Base-by-base conservation (phyloP, 2,113 vertebrate species). In the Struthio camelus region DNA sequence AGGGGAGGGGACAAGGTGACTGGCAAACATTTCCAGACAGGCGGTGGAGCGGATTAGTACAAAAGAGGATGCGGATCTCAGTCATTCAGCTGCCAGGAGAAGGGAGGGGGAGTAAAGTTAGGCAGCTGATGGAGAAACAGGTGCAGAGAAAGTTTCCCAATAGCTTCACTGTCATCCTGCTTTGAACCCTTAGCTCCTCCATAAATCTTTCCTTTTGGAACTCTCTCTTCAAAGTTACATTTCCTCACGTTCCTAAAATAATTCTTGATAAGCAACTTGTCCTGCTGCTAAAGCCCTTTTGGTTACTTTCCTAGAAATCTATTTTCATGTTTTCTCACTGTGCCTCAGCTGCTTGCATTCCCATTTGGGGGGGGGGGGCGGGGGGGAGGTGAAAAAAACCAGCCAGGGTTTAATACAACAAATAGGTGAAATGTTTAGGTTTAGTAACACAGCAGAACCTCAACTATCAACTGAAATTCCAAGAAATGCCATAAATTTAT, bases 121-220 rank as follows among this genome's bases (percentile, higher is more conserved):
- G 25, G 87, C 97, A 96, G 95, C 91, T 97, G 96, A 87, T 93
- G 65, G 64, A 96, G 95, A 88, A 95, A 96, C 97, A 97, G 97
- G 97, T 97, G 96, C 82, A 71, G 90, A 71, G 96, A 91, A 83
- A 76, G 91, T 94, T 95, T 97, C 76, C 82, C 72, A 85, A 95
- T 95, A 97, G 64, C 65, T 0, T 0, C 17, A 76, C 91, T 96
- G 89, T 96, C 95, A 95, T 96, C 76, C 65, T 59, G 61, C 96
- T 95, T 97, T 97, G 95, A 97, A 95, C 76, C 72, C 56, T 88
- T 73, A 86, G 69, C 94, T 93, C 90, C 85, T 91, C 93, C 42
- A 87, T 97, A 97, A 97, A 96, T 97, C 91, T 95, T 97, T 88
- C 85, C 77, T 78, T 84, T 88, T 96, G 95, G 93, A 97, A 88